A percentile compares a stretch with the other conserved stretches of the same genome.
Evolutionary conservation across 2,888 invertebrate genomes (phyloP).

Genomic region (Cyrtodaria siliqua): DNA sequence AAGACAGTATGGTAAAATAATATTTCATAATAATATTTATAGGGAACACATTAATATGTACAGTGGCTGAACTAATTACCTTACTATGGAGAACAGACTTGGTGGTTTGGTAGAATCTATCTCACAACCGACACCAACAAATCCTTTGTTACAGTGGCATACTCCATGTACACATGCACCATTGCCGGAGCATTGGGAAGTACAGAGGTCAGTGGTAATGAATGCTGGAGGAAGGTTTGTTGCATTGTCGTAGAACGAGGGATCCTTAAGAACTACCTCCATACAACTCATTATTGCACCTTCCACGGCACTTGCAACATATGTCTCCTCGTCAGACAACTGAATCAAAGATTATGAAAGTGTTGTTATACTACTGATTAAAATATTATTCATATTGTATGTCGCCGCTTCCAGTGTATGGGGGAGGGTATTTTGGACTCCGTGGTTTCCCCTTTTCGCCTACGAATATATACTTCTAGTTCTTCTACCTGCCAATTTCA

Average conservation of each 20-base stretch:
- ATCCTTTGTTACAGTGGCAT: conserved; percentile 65
- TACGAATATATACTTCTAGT: no score
- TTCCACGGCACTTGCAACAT: conserved; percentile 33
- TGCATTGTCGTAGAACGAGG: conserved; percentile 35
- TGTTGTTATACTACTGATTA: no score
- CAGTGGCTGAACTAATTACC: no score
- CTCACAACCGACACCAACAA: conserved; percentile 70
- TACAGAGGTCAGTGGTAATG: conserved; percentile 57
- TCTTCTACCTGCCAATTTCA: no score
- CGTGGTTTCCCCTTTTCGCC: no score
- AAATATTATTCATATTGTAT: no score
- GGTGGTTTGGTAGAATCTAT: conserved; percentile 65
- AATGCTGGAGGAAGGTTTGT: conserved; percentile 49
- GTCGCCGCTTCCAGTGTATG: no score
- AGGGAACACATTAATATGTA: no score
- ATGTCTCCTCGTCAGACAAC: conserved; percentile 40
- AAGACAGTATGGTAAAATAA: no score
- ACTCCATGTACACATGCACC: conserved; percentile 59
- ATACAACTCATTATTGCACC: conserved; percentile 37
- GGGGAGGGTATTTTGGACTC: no score
- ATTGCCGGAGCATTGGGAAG: conserved; percentile 55
- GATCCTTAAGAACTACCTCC: conserved; percentile 33
- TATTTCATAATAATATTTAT: no score
- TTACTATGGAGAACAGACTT: conserved; percentile 41
- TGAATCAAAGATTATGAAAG: no score